phyloP scores from a whole-genome alignment of 2,797 vertebrate species.

The Pristis pectinata region DNA sequence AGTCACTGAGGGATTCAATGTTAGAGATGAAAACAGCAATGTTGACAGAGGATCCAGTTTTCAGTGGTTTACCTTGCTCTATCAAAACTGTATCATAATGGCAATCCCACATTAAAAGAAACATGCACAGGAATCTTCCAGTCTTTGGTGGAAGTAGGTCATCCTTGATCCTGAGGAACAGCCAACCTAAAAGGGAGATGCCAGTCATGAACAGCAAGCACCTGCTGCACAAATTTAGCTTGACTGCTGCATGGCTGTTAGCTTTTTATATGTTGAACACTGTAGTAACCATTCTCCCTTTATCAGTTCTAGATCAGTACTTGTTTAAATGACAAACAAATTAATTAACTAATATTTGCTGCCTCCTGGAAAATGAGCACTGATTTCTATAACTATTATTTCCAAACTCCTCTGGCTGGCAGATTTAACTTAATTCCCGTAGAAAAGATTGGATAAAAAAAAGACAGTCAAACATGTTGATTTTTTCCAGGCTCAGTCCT shows the following conservation, averaged over 20 bases:
- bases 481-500: slow-evolving; percentile 20
- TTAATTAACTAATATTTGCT: slow-evolving; percentile 19
- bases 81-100: no score
- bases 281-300: background rate
- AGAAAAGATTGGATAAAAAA: background rate
- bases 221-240: background rate
- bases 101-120: no score
- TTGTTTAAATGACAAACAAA: background rate
- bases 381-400: background rate
- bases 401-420: background rate
- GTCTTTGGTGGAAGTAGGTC: no score
- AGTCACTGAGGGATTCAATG: background rate
- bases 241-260: background rate
- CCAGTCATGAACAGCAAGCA: background rate
- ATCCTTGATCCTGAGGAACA: no score
- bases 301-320: background rate
- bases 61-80: no score
- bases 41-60: background rate
- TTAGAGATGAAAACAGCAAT: background rate
- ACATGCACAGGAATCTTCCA: no score
- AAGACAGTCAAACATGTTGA: background rate
- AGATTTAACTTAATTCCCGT: background rate
- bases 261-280: background rate
- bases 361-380: slow-evolving; percentile 1
- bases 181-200: background rate